A percentile compares a stretch with the other conserved stretches of the same genome.
Evolutionary conservation across 2,888 invertebrate species (phyloP).

Genomic region (Drosophila barbarae): DNA sequence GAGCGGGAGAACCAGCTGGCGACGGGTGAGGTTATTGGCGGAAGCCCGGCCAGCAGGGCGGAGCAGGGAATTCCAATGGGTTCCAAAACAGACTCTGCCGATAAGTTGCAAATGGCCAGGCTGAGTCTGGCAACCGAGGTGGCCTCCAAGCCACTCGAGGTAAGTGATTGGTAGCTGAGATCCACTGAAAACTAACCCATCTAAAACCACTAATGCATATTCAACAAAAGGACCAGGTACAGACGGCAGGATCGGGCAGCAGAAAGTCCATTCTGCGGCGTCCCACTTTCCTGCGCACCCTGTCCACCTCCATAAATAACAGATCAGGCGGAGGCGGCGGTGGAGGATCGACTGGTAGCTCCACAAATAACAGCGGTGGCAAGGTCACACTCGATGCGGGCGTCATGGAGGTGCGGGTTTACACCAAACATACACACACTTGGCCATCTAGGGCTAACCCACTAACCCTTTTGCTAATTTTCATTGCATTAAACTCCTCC

Average conservation of each 20-base stretch:
- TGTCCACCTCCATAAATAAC: constrained; percentile 77
- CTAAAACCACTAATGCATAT: constrained; percentile 24
- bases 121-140: constrained; percentile 78
- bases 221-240: constrained; percentile 58
- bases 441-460: constrained; percentile 10
- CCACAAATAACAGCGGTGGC: constrained; percentile 78
- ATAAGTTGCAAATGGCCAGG: constrained; percentile 43
- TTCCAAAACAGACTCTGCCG: constrained; percentile 52
- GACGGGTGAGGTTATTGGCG: constrained; percentile 64
- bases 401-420: constrained; percentile 79
- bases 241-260: constrained; percentile 55
- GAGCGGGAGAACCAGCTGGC: constrained; percentile 83
- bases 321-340: constrained; percentile 59
- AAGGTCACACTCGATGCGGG: constrained; percentile 79
- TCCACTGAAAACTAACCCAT: constrained; percentile 22
- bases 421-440: constrained; percentile 39
- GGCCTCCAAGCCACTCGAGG: constrained; percentile 90
- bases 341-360: constrained; percentile 67
- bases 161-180: constrained; percentile 77
- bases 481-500: neutral
- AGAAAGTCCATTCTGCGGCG: constrained; percentile 77
- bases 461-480: constrained; percentile 11
- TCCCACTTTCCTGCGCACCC: constrained; percentile 78
- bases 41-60: constrained; percentile 16
- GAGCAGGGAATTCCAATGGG: constrained; percentile 83